Conservation (phyloP, 2,888 invertebrate genomes). For the Fragum whitleyi region DNA sequence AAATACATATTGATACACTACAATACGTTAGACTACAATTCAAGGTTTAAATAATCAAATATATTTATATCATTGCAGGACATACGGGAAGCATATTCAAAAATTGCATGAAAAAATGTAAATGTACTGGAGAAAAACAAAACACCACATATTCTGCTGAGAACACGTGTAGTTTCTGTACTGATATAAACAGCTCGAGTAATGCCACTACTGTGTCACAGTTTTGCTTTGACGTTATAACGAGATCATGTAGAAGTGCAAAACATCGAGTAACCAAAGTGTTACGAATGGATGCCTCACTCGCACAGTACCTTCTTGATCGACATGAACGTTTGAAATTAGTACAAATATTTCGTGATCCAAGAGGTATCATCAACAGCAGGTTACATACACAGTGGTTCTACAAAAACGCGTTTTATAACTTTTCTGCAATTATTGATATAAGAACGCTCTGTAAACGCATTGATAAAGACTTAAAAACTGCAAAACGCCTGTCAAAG, state of each 20-base stretch:
- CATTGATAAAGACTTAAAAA: slow-evolving; percentile 26
- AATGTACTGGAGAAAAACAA: no score
- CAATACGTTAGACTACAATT: no score
- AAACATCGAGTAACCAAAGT: slow-evolving; percentile 2
- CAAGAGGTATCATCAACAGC: background rate
- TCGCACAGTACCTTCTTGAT: background rate
- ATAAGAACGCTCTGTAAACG: background rate
- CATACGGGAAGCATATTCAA: background rate
- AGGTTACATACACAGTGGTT: background rate
- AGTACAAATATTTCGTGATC: slow-evolving; percentile 5
- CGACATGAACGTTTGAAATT: background rate
- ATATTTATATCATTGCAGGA: background rate
- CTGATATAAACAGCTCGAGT: background rate
- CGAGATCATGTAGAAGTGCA: background rate
- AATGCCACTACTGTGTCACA: background rate
- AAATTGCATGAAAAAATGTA: background rate
- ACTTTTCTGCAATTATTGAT: background rate
- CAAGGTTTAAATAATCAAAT: no score
- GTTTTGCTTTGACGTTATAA: background rate
- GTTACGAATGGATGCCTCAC: background rate
- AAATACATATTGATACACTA: no score
- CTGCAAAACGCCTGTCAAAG: background rate
- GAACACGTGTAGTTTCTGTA: background rate
- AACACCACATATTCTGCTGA: background rate
- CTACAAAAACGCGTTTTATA: background rate